Base-by-base conservation (phyloP, 2,797 vertebrate genomes). In the Adrianichthys oophorus region DNA sequence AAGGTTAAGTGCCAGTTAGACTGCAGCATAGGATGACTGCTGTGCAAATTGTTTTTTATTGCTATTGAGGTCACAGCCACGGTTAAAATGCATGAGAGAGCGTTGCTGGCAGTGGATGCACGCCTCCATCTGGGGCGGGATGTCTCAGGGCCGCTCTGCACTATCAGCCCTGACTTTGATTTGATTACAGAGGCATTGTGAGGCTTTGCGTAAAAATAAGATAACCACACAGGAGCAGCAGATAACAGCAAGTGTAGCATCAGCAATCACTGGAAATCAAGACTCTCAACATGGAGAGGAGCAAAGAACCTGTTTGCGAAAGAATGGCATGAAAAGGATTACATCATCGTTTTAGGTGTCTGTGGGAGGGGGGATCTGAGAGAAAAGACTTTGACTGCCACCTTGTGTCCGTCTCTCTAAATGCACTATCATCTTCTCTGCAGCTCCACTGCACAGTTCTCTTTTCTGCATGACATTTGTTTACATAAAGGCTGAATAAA, bases 61-160 rank as follows among this genome's bases (percentile, higher is more conserved):
- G 80, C 85, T 72, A 72, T 62, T 90, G 89, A 90, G 88, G 87
- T 91, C 88, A 89, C 52, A 75, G 76, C 75, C 80, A 71, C 79
- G 78, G 88, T 90, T 85, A 87, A 87, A 83, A 88, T 70, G 79
- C 82, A 80, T 21, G 63, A 76, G 68, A 77, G 80, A 78, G 76
- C 59, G 46, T 46, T 16, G 45, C 59, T 29, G 26, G 26, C 41
- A 15, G 50, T 65, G 73, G 70, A 65, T 74, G 32, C 32, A 49
- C 59, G 68, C 60, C 72, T 71, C 71, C 74, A 74, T 76, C 67
- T 80, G 79, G 78, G 75, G 76, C 65, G 74, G 54, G 68, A 58
- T 1, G 61, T 66, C 71, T 78, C 63, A 50, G 51, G 15, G 19
- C 57, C 1, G 15, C 0, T 55, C 69, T 48, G 71, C 75, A 72